Percentiles rank a stretch among this genome's conserved stretches.
Evolutionary conservation across 2,113 vertebrate species (phyloP).

Genomic region (Pycnonotus jocosus): DNA sequence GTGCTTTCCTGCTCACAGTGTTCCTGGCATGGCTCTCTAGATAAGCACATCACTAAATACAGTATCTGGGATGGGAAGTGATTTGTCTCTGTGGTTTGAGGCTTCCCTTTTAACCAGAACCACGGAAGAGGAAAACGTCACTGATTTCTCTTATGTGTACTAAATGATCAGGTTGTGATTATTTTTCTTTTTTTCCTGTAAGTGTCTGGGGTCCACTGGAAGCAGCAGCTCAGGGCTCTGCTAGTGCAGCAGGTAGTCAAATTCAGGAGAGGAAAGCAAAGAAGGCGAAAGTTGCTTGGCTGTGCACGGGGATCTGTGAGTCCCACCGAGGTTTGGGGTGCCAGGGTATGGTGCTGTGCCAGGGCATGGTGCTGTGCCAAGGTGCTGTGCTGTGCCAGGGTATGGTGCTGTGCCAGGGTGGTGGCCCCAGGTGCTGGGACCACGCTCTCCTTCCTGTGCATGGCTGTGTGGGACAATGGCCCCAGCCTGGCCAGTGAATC

Average conservation of each 20-base stretch:
- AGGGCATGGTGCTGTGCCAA: not conserved
- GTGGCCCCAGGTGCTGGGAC: not conserved
- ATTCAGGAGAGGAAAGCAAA: not conserved
- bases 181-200: not conserved
- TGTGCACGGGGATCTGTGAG: not conserved
- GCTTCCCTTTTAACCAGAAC: not conserved
- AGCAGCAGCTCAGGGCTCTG: not conserved
- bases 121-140: not conserved
- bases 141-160: not conserved
- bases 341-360: not conserved
- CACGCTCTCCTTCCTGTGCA: not conserved
- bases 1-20: not conserved
- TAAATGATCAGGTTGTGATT: not conserved
- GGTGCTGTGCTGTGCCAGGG: not conserved
- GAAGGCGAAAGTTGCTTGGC: not conserved
- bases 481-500: not conserved
- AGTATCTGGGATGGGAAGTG: not conserved
- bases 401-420: fast-evolving
- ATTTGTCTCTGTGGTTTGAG: not conserved
- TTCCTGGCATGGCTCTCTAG: not conserved
- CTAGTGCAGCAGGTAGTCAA: not conserved
- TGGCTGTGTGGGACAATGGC: not conserved
- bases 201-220: not conserved
- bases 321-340: fast-evolving
- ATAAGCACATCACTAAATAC: not conserved